Base-by-base conservation (phyloP, 2,113 vertebrate species). In the Argyrosomus japonicus region DNA sequence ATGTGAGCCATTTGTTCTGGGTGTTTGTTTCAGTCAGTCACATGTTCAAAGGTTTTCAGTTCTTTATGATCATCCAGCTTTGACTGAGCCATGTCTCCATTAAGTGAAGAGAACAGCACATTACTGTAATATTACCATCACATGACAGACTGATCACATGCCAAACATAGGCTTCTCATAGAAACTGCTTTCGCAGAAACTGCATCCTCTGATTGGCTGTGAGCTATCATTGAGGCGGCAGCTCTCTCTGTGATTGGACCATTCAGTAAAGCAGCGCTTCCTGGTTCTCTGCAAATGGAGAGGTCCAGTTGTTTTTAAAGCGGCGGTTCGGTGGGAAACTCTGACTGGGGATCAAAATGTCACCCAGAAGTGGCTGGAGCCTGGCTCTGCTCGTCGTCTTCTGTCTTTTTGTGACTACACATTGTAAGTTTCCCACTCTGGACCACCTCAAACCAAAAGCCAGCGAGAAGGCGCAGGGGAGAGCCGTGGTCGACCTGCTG, bases 401-500 rank as follows among this genome's bases (percentile, higher is more conserved):
- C 11, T 53, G 43, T 11, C 32, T 91, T 0, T 32, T 57, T 2
- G 43, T 53, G 0, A n/a, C 43, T 0, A 86, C 23, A 5, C 53
- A 18, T 0, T 64, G 84, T 13, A 63, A 21, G 13, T 95, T 95
- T 17, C 81, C 87, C 0, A 62, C 88, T 29, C 74, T 96, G 23
- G 92, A 94, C 15, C 90, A 91, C 68, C 43, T 96, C 23, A 75
- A 70, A 62, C 85, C 94, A 0, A 68, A 48, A 83, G 82, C 89
- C 32, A 89, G 87, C 45, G 95, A 96, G 19, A 67, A 86, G 67
- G 89, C 74, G 0, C 97, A 99, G 92, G 91, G 91, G 2, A 80
- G 86, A 51, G 96, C 97, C 0, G 97, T 96, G 79, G 74, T 53
- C 27, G 95, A 91, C 43, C 93, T 99, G 69, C 93, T 96, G 54